Conservation (phyloP, 2,797 vertebrate genomes). For the Sandelia bainsii region DNA sequence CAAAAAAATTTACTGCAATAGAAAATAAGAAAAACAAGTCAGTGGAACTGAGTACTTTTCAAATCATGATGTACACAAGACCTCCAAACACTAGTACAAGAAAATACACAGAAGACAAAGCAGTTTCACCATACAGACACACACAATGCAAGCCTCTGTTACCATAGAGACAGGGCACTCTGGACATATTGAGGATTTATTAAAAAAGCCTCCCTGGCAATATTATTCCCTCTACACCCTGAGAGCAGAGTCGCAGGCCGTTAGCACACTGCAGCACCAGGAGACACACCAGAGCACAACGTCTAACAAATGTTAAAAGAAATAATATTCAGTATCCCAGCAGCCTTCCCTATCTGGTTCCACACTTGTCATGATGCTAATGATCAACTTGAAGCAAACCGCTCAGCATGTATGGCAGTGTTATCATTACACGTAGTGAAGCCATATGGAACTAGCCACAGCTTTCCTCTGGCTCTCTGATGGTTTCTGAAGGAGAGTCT, state of each 20-base stretch:
- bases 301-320: conserved; percentile 27
- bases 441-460: conserved; percentile 8
- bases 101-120: conserved; percentile 61
- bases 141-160: conserved; percentile 71
- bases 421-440: conserved; percentile 11
- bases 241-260: conserved; percentile 61
- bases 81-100: not conserved
- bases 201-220: conserved; percentile 73
- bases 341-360: not conserved
- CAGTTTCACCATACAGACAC: conserved; percentile 22
- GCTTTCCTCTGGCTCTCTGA: conserved; percentile 30
- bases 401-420: conserved; percentile 29
- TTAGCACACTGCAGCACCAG: conserved; percentile 46
- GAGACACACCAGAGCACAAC: conserved; percentile 30
- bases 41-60: not conserved
- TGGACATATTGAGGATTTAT: conserved; percentile 80
- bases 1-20: not conserved
- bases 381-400: conserved; percentile 23
- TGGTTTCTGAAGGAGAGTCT: conserved; percentile 11
- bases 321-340: conserved; percentile 1
- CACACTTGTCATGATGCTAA: conserved; percentile 43
- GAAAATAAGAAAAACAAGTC: not conserved
- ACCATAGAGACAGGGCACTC: conserved; percentile 83
- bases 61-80: not conserved
- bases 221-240: conserved; percentile 58